These are phyloP conservation scores for Caenorhabditis parvicauda DNA, from an alignment of 2,888 invertebrate species.

Conservation along the genomic window DNA sequence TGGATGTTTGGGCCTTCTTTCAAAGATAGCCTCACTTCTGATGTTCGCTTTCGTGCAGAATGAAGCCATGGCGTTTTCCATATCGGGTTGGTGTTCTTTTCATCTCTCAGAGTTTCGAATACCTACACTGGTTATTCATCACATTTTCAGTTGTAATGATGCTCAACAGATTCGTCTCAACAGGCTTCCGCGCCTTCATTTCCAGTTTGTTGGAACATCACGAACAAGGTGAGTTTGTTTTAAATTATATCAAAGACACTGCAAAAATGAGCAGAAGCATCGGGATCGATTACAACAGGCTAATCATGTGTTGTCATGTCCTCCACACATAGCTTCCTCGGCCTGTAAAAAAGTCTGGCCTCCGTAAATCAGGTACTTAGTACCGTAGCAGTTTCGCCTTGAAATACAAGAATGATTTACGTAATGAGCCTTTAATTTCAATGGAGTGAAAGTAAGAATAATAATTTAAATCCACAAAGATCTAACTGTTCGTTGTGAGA, in stretches of 20 bases:
- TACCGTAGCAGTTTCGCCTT: background rate
- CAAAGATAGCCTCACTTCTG: slow-evolving; percentile 57
- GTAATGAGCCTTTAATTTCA: too few relatives aligned
- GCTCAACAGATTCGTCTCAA: slow-evolving; percentile 63
- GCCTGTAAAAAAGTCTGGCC: too few relatives aligned
- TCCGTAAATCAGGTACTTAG: too few relatives aligned
- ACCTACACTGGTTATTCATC: background rate
- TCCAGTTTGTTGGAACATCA: slow-evolving; percentile 57
- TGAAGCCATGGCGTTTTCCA: slow-evolving; percentile 32
- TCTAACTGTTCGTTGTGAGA: too few relatives aligned
- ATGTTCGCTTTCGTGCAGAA: slow-evolving; percentile 58
- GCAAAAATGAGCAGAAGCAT: too few relatives aligned
- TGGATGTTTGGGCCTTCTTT: slow-evolving; percentile 59
- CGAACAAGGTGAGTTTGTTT: slow-evolving; percentile 62
- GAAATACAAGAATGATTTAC: too few relatives aligned
- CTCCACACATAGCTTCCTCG: too few relatives aligned
- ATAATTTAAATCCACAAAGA: background rate
- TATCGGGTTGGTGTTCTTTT: slow-evolving; percentile 27
- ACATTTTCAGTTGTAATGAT: slow-evolving; percentile 55
- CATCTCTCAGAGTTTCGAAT: too few relatives aligned
- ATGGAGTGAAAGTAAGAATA: too few relatives aligned
- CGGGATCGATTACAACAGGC: too few relatives aligned
- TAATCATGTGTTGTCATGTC: too few relatives aligned
- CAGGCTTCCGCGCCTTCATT: slow-evolving; percentile 62
- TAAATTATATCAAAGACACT: background rate